A percentile compares a stretch with the other conserved stretches of the same genome.
These are phyloP conservation scores for Rhynchopsitta pachyrhyncha DNA, from an alignment of 2,113 vertebrate genomes.

Conservation along the genomic window DNA sequence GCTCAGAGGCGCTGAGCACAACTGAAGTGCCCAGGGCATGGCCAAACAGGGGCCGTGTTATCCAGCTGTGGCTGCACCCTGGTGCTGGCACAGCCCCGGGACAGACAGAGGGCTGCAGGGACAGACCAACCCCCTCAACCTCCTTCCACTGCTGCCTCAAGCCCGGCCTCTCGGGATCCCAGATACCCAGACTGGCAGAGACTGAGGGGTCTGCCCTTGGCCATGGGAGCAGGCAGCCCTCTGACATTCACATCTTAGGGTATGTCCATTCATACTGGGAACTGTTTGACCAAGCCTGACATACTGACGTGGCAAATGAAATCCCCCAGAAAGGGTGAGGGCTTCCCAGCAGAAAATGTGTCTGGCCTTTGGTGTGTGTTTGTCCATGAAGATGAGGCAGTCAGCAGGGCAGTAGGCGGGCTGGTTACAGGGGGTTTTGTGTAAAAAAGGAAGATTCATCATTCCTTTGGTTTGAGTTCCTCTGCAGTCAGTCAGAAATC, in stretches of 20 bases:
- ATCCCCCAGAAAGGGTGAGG: background rate
- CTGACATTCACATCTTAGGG: rapidly evolving
- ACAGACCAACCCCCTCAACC: background rate
- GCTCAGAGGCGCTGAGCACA: background rate
- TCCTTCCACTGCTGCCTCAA: background rate
- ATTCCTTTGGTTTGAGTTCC: constrained; percentile 40
- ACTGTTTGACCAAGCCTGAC: background rate
- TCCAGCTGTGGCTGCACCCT: rapidly evolving
- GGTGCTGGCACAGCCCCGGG: background rate
- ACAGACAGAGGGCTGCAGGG: background rate
- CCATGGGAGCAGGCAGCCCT: background rate
- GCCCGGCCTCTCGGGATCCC: too few species aligned
- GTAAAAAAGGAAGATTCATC: constrained; percentile 24
- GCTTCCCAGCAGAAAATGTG: background rate
- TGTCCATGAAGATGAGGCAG: background rate
- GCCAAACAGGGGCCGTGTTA: rapidly evolving
- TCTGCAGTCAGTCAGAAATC: constrained; percentile 45
- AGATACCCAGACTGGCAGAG: background rate
- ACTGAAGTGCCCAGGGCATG: rapidly evolving
- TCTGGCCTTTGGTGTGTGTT: background rate
- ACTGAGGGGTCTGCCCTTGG: background rate
- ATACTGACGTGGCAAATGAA: background rate
- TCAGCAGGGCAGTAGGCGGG: background rate
- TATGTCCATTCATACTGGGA: background rate
- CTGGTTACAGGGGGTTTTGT: background rate